These are phyloP conservation scores for Ostrea denselamellosa DNA, from an alignment of 1,140 invertebrate species.

Conservation along the genomic window DNA sequence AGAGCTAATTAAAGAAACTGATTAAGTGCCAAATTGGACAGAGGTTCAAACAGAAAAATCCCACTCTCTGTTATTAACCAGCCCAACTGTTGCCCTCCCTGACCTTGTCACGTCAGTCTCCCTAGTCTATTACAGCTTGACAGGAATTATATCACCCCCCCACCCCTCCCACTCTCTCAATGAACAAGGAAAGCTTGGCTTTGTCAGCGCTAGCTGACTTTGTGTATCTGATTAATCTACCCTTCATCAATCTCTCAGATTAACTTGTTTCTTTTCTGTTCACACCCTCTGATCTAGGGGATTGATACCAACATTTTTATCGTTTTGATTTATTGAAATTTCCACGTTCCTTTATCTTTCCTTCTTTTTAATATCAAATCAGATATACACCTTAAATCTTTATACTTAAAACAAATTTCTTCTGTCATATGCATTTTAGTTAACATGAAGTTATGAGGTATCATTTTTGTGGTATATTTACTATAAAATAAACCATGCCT, in stretches of 20 bases:
- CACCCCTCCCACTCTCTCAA: too few relatives aligned
- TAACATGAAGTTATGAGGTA: too few relatives aligned
- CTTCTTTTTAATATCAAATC: neutral
- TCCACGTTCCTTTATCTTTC: neutral
- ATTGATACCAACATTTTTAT: neutral
- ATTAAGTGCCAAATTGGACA: neutral
- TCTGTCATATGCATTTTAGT: too few relatives aligned
- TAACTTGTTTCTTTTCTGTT: slow-evolving; percentile 1
- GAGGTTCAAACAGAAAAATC: neutral
- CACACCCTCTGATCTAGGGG: neutral
- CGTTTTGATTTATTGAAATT: slow-evolving; percentile 13
- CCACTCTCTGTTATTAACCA: neutral
- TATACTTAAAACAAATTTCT: neutral
- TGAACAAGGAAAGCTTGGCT: neutral
- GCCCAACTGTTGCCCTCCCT: neutral
- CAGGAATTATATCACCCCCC: neutral
- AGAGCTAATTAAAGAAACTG: neutral
- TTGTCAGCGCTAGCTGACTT: neutral
- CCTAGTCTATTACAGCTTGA: neutral
- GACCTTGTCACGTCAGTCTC: neutral
- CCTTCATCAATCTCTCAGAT: slow-evolving; percentile 15
- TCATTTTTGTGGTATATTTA: too few relatives aligned
- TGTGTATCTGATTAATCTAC: slow-evolving; percentile 20
- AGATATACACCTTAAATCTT: neutral
- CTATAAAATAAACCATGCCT: too few relatives aligned